Conservation (phyloP, 2,888 invertebrate species). For the Megamerina dolium region DNA sequence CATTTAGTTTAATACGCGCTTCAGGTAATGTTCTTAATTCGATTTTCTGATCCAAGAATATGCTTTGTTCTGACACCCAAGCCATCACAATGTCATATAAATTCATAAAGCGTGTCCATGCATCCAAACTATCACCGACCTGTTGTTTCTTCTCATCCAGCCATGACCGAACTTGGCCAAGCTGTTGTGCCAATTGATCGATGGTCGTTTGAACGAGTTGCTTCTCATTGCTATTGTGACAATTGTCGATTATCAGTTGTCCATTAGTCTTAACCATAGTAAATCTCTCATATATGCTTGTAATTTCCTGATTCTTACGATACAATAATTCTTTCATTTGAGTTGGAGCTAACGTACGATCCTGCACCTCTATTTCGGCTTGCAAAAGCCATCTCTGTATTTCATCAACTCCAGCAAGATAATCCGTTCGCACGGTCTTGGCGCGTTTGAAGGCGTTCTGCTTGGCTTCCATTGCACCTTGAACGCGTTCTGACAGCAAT, state of each 20-base stretch:
- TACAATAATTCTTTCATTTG: slow-evolving; percentile 71
- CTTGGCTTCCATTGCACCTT: slow-evolving; percentile 79
- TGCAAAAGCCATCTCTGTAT: slow-evolving; percentile 78
- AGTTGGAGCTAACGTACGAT: slow-evolving; percentile 71
- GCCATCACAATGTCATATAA: slow-evolving; percentile 73
- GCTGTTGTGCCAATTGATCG: slow-evolving; percentile 68
- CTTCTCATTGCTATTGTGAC: slow-evolving; percentile 70
- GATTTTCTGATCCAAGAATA: slow-evolving; percentile 72
- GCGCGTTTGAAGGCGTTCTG: slow-evolving; percentile 83
- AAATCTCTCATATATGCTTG: slow-evolving; percentile 65
- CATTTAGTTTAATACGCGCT: slow-evolving; percentile 77
- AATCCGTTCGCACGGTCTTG: slow-evolving; percentile 73
- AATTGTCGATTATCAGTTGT: slow-evolving; percentile 70
- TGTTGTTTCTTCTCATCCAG: slow-evolving; percentile 77
- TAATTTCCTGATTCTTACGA: slow-evolving; percentile 69
- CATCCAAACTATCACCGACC: slow-evolving; percentile 80
- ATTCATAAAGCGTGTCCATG: slow-evolving; percentile 79
- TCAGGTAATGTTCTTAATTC: slow-evolving; percentile 72
- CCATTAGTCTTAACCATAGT: slow-evolving; percentile 75
- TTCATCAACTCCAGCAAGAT: slow-evolving; percentile 70
- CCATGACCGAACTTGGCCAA: slow-evolving; percentile 70
- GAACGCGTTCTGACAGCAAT: slow-evolving; percentile 70
- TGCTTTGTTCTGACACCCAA: slow-evolving; percentile 78
- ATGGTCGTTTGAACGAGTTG: slow-evolving; percentile 70
- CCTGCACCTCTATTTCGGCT: slow-evolving; percentile 76